Evolutionary conservation across 2,797 vertebrate species (phyloP).

Genomic region (Myripristis murdjan): DNA sequence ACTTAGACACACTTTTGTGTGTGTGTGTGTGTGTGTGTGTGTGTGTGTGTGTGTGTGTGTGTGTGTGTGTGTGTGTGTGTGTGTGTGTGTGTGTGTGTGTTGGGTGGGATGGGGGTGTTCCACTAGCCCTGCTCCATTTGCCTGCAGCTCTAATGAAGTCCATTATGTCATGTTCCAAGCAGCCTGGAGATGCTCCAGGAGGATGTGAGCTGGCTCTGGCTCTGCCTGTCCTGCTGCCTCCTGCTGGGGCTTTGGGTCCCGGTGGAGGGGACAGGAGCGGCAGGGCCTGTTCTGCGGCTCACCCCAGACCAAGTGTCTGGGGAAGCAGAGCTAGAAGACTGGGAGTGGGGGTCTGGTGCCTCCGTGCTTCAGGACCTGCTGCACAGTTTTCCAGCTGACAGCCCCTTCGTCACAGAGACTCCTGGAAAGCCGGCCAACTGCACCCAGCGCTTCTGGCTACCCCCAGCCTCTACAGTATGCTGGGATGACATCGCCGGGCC

Average conservation of each 20-base stretch:
- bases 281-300: constrained; percentile 3
- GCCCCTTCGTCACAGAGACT: constrained; percentile 79
- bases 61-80: no score
- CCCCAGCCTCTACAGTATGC: constrained; percentile 77
- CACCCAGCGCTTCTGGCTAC: constrained; percentile 85
- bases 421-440: constrained; percentile 81
- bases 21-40: no score
- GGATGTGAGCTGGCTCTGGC: constrained; percentile 45
- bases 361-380: constrained; percentile 76
- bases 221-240: constrained; percentile 70
- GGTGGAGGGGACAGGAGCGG: constrained; percentile 40
- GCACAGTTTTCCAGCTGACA: constrained; percentile 84
- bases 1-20: no score
- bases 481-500: constrained; percentile 83
- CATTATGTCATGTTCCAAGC: constrained; percentile 35
- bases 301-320: constrained; percentile 44
- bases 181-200: constrained; percentile 70
- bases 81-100: no score
- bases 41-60: no score
- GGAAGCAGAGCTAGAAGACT: constrained; percentile 56
- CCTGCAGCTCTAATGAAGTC: not conserved
- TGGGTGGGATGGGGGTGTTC: no score
- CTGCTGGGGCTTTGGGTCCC: constrained; percentile 54
- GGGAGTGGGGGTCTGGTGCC: constrained; percentile 84
- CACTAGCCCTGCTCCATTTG: not conserved